phyloP scores from a whole-genome alignment of 2,113 vertebrate genomes.

The Pogona vitticeps region DNA sequence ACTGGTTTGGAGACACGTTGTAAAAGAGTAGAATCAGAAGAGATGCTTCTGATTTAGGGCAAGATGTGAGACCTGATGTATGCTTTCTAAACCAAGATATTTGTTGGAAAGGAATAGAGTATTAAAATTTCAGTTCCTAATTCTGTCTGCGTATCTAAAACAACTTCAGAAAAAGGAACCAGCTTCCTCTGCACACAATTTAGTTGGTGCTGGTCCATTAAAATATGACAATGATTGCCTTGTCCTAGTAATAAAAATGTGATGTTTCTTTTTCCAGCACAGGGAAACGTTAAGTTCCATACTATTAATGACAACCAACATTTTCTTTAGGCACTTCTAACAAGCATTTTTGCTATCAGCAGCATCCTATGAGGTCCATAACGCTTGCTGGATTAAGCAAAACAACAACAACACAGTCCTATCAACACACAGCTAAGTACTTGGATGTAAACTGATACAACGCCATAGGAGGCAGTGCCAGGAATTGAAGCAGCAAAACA shows the following conservation, averaged over 20 bases:
- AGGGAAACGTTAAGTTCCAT: not conserved
- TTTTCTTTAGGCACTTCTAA: not conserved
- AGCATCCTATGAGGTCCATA: not conserved
- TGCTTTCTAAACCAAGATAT: not conserved
- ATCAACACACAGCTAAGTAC: not conserved
- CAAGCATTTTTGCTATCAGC: not conserved
- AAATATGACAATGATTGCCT: not conserved
- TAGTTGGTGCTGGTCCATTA: not conserved
- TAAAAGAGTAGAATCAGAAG: not conserved
- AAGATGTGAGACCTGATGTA: not conserved
- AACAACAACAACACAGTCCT: no score
- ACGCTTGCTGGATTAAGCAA: not conserved
- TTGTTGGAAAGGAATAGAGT: not conserved
- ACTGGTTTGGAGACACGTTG: not conserved
- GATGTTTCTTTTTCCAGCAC: no score
- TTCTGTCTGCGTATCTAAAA: not conserved
- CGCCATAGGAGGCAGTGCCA: constrained; percentile 7
- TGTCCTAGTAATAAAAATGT: not conserved
- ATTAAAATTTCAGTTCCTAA: not conserved
- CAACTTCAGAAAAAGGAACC: not conserved
- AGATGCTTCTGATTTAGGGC: not conserved
- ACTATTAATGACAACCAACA: not conserved
- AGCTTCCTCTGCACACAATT: not conserved
- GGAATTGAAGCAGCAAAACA: constrained; percentile 19
- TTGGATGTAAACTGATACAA: constrained; percentile 10